Conservation (phyloP, 2,888 invertebrate species). For the Perithous albicinctus region DNA sequence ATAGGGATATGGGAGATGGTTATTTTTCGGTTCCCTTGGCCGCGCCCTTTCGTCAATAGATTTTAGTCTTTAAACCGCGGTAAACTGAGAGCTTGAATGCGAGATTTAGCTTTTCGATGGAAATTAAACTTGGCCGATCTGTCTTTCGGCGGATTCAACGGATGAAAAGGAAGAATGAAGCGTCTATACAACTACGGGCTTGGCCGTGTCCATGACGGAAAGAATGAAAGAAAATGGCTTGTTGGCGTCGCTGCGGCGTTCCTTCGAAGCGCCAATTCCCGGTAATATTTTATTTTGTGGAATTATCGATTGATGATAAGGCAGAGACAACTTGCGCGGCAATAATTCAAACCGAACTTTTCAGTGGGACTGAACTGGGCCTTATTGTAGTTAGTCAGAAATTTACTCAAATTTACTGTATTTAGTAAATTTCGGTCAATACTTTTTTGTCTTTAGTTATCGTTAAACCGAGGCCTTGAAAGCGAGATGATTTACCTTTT, state of each 20-base stretch:
- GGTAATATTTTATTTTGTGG: neutral
- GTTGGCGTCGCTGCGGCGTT: neutral
- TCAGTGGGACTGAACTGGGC: no score
- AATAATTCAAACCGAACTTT: neutral
- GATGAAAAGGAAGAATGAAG: neutral
- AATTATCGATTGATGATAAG: neutral
- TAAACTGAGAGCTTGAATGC: no score
- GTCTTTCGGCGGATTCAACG: neutral
- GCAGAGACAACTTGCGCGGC: neutral
- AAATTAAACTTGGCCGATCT: neutral
- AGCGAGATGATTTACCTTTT: no score
- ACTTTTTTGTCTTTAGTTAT: no score
- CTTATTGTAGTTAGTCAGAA: no score
- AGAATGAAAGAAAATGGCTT: neutral
- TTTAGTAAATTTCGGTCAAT: no score
- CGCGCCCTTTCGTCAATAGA: constrained; percentile 17
- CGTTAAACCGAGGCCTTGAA: no score
- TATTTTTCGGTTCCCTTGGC: constrained; percentile 5
- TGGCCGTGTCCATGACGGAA: constrained; percentile 28
- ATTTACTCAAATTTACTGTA: no score
- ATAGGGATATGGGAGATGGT: constrained; percentile 12
- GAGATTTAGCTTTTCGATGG: no score
- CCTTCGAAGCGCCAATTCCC: no score
- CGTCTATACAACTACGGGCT: constrained; percentile 18
- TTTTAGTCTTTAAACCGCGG: no score